Percentiles rank a stretch among this genome's conserved stretches.
Conservation (phyloP, 2,888 invertebrate genomes). For the Frankliniella intonsa region DNA sequence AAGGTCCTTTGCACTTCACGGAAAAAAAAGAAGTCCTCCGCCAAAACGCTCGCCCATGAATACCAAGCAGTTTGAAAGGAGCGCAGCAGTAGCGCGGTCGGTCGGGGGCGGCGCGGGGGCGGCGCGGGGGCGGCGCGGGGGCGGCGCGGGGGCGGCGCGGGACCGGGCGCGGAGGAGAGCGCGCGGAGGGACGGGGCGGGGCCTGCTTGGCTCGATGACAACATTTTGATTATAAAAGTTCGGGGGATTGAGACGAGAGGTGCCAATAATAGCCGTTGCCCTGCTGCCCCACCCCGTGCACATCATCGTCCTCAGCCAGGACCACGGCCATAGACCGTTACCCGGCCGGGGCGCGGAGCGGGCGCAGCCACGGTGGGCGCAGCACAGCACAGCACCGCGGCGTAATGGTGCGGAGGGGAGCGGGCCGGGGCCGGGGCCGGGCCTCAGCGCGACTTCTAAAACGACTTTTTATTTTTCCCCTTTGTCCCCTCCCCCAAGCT, state of each 20-base stretch:
- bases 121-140: not conserved
- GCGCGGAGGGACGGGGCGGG: not conserved
- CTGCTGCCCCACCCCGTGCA: not conserved
- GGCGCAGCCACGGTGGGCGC: not conserved
- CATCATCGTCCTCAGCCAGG: not conserved
- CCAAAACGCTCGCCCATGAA: conserved; percentile 12
- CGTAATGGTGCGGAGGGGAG: too few species aligned
- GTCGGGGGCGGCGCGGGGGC: not conserved
- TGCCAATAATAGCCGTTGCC: conserved; percentile 3
- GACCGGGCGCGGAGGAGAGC: not conserved
- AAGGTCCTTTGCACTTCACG: conserved; percentile 24
- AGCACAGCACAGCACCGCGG: not conserved
- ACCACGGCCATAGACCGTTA: too few species aligned
- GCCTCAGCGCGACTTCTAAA: not conserved
- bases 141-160: not conserved
- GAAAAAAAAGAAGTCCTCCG: conserved; percentile 19
- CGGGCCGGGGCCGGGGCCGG: not conserved
- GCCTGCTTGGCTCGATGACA: conserved; percentile 12
- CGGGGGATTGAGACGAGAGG: not conserved
- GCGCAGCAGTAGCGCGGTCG: not conserved
- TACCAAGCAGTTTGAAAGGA: conserved; percentile 16
- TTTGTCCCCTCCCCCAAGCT: too few species aligned
- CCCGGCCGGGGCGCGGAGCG: too few species aligned
- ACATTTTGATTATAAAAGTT: conserved; percentile 26
- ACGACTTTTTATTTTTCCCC: not conserved